These are phyloP conservation scores for Spizaetus ornatus DNA, from an alignment of 2,113 vertebrate species.

Conservation along the genomic window DNA sequence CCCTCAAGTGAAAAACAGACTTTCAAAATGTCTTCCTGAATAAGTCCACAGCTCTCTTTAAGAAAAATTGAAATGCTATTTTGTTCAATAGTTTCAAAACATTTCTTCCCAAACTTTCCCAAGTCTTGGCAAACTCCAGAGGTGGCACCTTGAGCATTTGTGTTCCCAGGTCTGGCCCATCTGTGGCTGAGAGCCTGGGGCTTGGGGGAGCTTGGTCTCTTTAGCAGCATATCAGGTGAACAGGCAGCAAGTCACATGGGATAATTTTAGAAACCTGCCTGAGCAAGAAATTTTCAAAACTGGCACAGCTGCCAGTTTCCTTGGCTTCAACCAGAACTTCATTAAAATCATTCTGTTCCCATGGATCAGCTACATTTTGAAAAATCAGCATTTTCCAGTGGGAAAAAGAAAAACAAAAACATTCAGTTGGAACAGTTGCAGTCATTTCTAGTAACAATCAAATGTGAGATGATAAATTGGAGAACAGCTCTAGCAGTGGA, in stretches of 20 bases:
- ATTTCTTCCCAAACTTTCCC: background rate
- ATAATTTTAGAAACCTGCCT: slow-evolving; percentile 8
- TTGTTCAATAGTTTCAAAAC: background rate
- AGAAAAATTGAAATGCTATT: background rate
- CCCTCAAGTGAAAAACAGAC: background rate
- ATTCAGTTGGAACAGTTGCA: background rate
- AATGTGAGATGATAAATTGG: background rate
- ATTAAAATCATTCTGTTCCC: slow-evolving; percentile 8
- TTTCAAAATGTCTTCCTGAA: background rate
- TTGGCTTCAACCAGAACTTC: background rate
- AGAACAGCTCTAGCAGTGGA: background rate
- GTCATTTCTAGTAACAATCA: background rate
- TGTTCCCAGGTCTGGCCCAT: background rate
- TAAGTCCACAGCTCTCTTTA: background rate
- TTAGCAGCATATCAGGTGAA: background rate
- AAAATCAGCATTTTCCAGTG: slow-evolving; percentile 31
- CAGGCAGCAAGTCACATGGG: background rate
- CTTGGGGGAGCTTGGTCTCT: background rate
- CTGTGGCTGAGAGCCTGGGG: background rate
- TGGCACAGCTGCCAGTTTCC: background rate
- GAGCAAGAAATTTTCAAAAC: background rate
- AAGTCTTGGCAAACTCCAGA: background rate
- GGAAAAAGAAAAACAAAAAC: slow-evolving; percentile 22
- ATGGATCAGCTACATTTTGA: slow-evolving; percentile 4
- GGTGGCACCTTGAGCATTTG: background rate